phyloP scores from a whole-genome alignment of 2,888 invertebrate genomes.

The Sesamia inferens region DNA sequence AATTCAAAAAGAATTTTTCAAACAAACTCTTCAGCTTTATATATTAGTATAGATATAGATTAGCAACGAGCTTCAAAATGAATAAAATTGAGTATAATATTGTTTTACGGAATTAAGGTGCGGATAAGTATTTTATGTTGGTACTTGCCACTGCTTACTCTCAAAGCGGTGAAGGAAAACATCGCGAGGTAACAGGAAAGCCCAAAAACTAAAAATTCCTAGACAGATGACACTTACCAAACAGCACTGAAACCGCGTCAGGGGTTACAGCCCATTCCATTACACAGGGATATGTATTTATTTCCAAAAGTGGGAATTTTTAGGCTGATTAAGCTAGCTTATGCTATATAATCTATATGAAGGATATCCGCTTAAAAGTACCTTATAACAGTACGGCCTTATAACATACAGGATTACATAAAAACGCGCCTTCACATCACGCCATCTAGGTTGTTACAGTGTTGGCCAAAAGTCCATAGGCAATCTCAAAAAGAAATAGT shows the following conservation, averaged over 20 bases:
- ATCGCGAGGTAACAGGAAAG: not conserved
- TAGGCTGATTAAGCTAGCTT: too few species aligned
- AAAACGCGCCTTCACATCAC: conserved; percentile 24
- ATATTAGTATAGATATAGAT: too few species aligned
- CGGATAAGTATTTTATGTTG: too few species aligned
- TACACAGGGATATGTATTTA: not conserved
- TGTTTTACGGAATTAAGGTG: too few species aligned
- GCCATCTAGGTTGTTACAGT: not conserved
- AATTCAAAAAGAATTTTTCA: too few species aligned
- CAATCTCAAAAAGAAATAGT: too few species aligned
- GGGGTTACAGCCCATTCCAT: not conserved
- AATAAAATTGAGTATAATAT: too few species aligned
- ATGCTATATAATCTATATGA: not conserved
- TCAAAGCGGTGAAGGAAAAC: not conserved
- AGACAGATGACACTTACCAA: not conserved
- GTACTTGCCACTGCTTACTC: too few species aligned
- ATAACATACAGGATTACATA: conserved; percentile 16
- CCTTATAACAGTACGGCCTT: not conserved
- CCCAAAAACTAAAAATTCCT: not conserved
- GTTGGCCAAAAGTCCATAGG: too few species aligned
- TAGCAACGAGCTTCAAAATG: too few species aligned
- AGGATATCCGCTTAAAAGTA: not conserved
- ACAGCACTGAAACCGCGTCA: not conserved
- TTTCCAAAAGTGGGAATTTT: not conserved
- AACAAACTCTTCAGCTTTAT: too few species aligned